phyloP scores from a whole-genome alignment of 1,140 invertebrate genomes.

The Drosophila burlai region DNA sequence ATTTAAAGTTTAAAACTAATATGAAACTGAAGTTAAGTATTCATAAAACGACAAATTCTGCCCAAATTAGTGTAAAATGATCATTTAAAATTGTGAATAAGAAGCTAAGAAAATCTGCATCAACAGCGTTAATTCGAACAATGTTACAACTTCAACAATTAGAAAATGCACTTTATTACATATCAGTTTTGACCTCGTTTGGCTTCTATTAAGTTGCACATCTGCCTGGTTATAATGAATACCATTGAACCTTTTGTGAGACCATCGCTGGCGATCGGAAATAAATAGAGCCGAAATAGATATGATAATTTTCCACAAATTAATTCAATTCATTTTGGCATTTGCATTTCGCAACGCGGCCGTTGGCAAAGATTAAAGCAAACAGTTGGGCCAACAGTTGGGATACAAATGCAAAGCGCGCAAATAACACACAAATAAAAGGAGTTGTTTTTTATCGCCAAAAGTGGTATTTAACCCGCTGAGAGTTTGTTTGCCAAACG shows the following conservation, averaged over 20 bases:
- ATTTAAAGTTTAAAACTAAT: too few relatives aligned
- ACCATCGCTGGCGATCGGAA: neutral
- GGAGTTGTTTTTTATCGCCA: conserved; percentile 20
- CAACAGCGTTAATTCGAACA: neutral
- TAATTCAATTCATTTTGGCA: conserved; percentile 9
- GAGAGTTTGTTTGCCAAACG: conserved; percentile 35
- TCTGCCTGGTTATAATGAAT: too few relatives aligned
- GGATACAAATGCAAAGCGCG: conserved; percentile 20
- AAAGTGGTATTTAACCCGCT: conserved; percentile 24
- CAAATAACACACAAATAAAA: conserved; percentile 16
- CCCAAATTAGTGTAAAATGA: neutral
- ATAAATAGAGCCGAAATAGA: conserved; percentile 2
- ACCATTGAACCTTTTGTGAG: neutral
- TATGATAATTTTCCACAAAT: conserved; percentile 33
- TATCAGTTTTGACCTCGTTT: neutral
- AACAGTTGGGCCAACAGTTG: conserved; percentile 22
- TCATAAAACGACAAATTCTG: too few relatives aligned
- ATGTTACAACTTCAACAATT: neutral
- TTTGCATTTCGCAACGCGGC: conserved; percentile 19
- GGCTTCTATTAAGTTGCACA: neutral
- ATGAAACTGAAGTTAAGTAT: too few relatives aligned
- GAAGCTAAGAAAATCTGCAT: neutral
- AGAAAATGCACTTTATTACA: neutral
- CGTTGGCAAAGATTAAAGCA: conserved; percentile 22
- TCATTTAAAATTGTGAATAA: too few relatives aligned